Percentiles rank a stretch among this genome's conserved stretches.
These are phyloP conservation scores for Leptopilina myrica DNA, from an alignment of 2,888 invertebrate species.

Conservation along the genomic window DNA sequence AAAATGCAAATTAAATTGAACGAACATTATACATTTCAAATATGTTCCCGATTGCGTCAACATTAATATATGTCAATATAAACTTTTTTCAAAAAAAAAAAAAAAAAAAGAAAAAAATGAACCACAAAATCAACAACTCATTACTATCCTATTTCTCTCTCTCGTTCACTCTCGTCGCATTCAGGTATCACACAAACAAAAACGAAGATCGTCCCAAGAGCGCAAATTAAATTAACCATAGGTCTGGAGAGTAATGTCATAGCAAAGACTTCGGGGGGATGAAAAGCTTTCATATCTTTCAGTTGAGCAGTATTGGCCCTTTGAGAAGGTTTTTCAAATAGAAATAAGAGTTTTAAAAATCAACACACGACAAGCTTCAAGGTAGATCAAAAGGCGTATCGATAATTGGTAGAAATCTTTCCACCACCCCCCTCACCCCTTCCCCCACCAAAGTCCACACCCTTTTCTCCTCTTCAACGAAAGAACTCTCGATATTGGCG, in stretches of 20 bases:
- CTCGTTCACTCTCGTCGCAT: conserved; percentile 46
- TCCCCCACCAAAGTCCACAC: conserved; percentile 50
- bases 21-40: too few species aligned
- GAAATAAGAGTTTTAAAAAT: conserved; percentile 72
- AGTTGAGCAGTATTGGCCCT: conserved; percentile 51
- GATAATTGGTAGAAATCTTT: conserved; percentile 75
- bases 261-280: conserved; percentile 49
- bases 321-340: conserved; percentile 63
- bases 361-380: conserved; percentile 65
- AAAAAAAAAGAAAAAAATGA: conserved; percentile 10
- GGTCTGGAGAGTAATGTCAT: conserved; percentile 47
- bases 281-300: conserved; percentile 45
- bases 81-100: background rate
- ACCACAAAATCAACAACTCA: conserved; percentile 25
- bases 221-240: conserved; percentile 55
- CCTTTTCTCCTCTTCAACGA: conserved; percentile 5
- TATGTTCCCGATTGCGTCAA: too few species aligned
- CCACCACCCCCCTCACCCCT: conserved; percentile 47
- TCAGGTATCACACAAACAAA: conserved; percentile 38
- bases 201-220: conserved; percentile 38
- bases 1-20: too few species aligned
- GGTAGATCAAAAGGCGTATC: conserved; percentile 73
- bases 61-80: background rate
- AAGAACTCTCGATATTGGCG: conserved; percentile 43
- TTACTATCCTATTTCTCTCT: conserved; percentile 31